These are phyloP conservation scores for Odocoileus virginianus DNA, from an alignment of 2,113 vertebrate genomes.

Conservation along the genomic window DNA sequence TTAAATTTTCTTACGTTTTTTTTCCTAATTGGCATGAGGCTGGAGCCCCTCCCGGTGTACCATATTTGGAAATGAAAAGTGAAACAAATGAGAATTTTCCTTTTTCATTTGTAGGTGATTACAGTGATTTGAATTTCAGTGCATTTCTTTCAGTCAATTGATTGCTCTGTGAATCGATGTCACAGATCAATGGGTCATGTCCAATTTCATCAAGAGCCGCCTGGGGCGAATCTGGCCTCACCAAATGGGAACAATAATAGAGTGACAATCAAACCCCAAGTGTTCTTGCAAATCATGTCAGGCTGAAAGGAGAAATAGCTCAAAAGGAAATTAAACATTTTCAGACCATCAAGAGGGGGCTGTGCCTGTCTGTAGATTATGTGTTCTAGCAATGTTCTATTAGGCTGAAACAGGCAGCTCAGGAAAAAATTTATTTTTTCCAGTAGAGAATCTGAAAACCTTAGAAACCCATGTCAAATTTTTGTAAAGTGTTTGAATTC, in stretches of 20 bases:
- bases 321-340: neutral
- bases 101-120: neutral
- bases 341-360: neutral
- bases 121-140: conserved; percentile 7
- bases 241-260: conserved; percentile 6
- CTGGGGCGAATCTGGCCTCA: conserved; percentile 13
- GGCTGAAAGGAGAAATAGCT: conserved; percentile 10
- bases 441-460: neutral
- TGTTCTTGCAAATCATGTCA: conserved; percentile 12
- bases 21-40: neutral
- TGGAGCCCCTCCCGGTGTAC: neutral
- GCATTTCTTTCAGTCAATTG: conserved; percentile 76
- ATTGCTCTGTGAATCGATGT: conserved; percentile 71
- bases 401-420: neutral
- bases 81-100: conserved; percentile 44
- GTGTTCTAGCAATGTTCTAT: neutral
- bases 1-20: neutral
- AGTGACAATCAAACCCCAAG: neutral
- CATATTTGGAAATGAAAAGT: conserved; percentile 32
- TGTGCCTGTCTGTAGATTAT: neutral
- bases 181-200: conserved; percentile 83
- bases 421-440: neutral
- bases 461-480: neutral
- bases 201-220: conserved; percentile 82
- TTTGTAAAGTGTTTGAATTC: neutral